Evolutionary conservation across 2,113 vertebrate genomes (phyloP), one percentile per base, ranked within the genome.

Genomic region (Seriola quinqueradiata): DNA sequence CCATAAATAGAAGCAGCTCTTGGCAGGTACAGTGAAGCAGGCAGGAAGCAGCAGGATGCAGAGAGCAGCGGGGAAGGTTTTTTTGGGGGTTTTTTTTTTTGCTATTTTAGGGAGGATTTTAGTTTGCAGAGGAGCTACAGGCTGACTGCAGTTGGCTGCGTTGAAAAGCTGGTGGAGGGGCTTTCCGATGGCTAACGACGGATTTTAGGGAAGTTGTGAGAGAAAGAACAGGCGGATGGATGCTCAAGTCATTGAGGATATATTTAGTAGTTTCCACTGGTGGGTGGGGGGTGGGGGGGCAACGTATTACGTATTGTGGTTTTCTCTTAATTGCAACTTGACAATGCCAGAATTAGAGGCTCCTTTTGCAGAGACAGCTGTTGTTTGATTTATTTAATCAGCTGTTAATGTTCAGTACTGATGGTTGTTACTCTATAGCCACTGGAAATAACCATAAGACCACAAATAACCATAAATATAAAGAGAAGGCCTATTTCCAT

Each of bases 1-100:
- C 75, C 75, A 85, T 25, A 82, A 82, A 85, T 88, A 85, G 86
- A 21, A 85, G 46, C 75, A 65, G 67, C 61, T 75, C 64, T 79
- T 83, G 83, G 82, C 79, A 79, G 57, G 86, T 82, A 68, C 65
- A 76, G 79, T 54, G 48, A 55, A 76, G 75, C 40, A 81, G 60
- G 42, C 32, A 61, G 65, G 48, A 71, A 60, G 75, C 70, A 61
- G 74, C 79, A 76, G 82, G 1, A 64, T 61, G 4, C 65, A 36
- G 11, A 68, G 17, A 82, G 54, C 23, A 61, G 36, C 67, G 25
- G 36, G 12, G 9, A 5, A 9, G 32, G 11, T 28, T 77, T 28
- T 28, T 28, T 28, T 28, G 25, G 25, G n/a, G n/a, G n/a, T n/a
- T 28, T 28, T 28, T 28, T 28, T 2, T 28, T 75, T n/a, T 75